Evolutionary conservation across 2,888 invertebrate species (phyloP).

Genomic region (Pheosia tremula): DNA sequence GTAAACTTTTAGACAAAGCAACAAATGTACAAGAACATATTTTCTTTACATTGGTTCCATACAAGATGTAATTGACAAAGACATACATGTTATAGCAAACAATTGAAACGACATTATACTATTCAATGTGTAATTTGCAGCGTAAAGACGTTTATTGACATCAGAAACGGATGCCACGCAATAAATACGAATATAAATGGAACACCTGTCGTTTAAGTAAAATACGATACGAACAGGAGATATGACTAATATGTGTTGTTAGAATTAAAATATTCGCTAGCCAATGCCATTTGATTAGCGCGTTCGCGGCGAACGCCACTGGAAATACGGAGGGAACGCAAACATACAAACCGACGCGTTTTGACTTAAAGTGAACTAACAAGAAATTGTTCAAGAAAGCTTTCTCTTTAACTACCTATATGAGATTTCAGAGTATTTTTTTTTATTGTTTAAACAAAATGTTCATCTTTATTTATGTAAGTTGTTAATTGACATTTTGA

Average conservation of each 20-base stretch:
- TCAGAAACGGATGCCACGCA: slow-evolving; percentile 16
- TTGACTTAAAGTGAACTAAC: too few species aligned
- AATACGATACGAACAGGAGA: slow-evolving; percentile 19
- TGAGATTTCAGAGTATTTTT: too few species aligned
- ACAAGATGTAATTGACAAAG: not conserved
- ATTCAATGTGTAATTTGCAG: slow-evolving; percentile 22
- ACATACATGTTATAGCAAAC: not conserved
- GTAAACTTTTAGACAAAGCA: too few species aligned
- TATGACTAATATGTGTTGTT: slow-evolving; percentile 27
- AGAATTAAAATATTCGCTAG: slow-evolving; percentile 16
- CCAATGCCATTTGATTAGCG: slow-evolving; percentile 8
- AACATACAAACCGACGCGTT: slow-evolving; percentile 1
- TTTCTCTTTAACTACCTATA: too few species aligned
- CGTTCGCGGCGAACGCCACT: not conserved
- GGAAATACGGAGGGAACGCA: slow-evolving; percentile 3
- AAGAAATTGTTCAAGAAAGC: too few species aligned
- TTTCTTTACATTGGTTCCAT: not conserved
- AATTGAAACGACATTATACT: slow-evolving; percentile 1
- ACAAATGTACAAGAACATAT: too few species aligned
- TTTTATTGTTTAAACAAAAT: too few species aligned
- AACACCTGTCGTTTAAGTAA: slow-evolving; percentile 41
- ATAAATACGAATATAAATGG: slow-evolving; percentile 23
- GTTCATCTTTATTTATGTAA: not conserved
- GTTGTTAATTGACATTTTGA: slow-evolving; percentile 8
- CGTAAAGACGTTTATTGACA: slow-evolving; percentile 23